These are phyloP conservation scores for Mycetomoellerius zeteki DNA, from an alignment of 1,140 invertebrate genomes.

Conservation along the genomic window DNA sequence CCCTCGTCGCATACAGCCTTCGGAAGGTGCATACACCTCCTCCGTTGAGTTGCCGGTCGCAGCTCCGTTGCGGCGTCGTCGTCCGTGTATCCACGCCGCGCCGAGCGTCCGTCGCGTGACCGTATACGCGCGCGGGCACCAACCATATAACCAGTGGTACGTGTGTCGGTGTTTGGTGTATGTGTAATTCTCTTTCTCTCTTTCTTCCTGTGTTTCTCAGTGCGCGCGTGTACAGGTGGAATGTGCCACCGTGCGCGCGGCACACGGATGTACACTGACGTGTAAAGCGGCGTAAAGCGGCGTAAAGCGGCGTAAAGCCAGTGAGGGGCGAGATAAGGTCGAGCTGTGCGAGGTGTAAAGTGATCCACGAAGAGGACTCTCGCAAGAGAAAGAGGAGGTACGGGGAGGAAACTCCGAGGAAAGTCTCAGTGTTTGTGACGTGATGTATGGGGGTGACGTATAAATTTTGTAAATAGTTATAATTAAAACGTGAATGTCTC, in stretches of 20 bases:
- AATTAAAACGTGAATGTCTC: background rate
- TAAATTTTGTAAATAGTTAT: background rate
- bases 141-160: background rate
- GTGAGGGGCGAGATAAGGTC: constrained; percentile 54
- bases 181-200: background rate
- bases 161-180: constrained; percentile 6
- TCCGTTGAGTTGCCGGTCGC: constrained; percentile 61
- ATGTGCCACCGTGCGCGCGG: constrained; percentile 55
- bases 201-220: background rate
- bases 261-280: constrained; percentile 45
- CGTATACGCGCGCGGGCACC: background rate
- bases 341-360: constrained; percentile 40
- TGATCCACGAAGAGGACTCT: constrained; percentile 13
- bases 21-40: constrained; percentile 75
- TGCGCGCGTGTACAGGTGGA: constrained; percentile 45
- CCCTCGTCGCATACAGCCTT: constrained; percentile 69
- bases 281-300: too few species aligned
- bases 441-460: background rate
- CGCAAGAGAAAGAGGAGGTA: background rate
- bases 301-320: too few species aligned
- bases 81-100: constrained; percentile 26
- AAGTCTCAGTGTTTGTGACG: background rate
- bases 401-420: background rate
- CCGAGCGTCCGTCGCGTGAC: constrained; percentile 56
- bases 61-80: constrained; percentile 52